Conservation (phyloP, 2,888 invertebrate genomes). For the Hoplodrina blanda region DNA sequence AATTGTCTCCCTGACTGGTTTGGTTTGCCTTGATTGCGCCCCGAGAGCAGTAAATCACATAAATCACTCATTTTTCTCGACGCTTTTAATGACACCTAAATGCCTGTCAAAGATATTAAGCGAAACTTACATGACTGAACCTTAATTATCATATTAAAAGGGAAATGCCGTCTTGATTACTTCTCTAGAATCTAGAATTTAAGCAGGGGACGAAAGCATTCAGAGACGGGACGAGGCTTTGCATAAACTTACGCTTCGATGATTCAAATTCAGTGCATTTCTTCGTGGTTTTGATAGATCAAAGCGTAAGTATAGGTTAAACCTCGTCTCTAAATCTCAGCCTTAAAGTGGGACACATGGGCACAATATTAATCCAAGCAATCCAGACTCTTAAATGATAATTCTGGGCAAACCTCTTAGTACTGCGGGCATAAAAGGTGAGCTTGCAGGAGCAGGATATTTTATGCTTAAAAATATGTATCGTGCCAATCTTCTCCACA, state of each 20-base stretch:
- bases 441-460: neutral
- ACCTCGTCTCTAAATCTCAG: neutral
- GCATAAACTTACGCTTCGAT: neutral
- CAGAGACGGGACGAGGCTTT: neutral
- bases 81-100: constrained; percentile 32
- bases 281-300: no score
- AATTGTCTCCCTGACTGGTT: constrained; percentile 70
- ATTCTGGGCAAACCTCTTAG: neutral
- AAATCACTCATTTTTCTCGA: constrained; percentile 56
- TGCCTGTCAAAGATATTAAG: constrained; percentile 37
- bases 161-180: neutral
- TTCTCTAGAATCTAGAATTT: neutral
- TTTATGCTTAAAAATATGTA: constrained; percentile 5
- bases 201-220: no score
- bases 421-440: neutral
- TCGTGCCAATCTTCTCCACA: constrained; percentile 37
- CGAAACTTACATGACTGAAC: constrained; percentile 12
- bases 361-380: neutral
- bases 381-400: neutral
- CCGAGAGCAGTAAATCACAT: constrained; percentile 45
- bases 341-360: neutral
- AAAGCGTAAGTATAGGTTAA: neutral
- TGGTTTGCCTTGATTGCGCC: constrained; percentile 47
- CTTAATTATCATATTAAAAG: constrained; percentile 19
- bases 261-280: neutral